Conservation (phyloP, 2,797 vertebrate genomes). For the Muscicapa comitata region DNA sequence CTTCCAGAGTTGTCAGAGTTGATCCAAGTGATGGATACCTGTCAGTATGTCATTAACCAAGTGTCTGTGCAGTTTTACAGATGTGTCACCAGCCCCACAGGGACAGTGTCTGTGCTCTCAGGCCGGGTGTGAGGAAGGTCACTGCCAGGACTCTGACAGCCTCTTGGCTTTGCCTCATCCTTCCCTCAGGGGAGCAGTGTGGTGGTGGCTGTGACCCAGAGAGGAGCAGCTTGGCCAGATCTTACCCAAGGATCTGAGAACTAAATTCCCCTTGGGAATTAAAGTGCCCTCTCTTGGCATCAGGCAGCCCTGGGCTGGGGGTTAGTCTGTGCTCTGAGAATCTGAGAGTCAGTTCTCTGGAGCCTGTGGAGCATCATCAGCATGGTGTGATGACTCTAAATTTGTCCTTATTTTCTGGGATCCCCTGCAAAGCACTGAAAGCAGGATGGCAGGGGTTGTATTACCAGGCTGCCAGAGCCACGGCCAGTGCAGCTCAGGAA, state of each 20-base stretch:
- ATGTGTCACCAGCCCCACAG: background rate
- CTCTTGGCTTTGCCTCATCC: background rate
- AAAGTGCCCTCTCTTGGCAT: rapidly evolving
- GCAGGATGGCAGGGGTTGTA: background rate
- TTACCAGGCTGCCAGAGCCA: background rate
- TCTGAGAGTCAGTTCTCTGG: background rate
- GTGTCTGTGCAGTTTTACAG: background rate
- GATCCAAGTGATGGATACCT: constrained; percentile 2
- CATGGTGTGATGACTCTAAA: rapidly evolving
- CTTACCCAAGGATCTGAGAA: background rate
- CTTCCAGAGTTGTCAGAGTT: background rate
- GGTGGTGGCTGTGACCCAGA: background rate
- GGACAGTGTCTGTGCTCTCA: background rate
- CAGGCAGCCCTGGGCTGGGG: background rate
- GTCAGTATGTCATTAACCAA: background rate
- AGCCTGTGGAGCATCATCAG: background rate
- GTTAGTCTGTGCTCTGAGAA: background rate
- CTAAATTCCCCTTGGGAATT: background rate
- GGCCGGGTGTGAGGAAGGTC: background rate
- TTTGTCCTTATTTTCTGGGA: background rate
- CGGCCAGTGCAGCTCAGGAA: background rate
- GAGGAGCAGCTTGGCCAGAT: background rate
- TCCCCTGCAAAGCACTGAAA: background rate
- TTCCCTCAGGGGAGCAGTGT: background rate
- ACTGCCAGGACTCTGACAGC: background rate